Evolutionary conservation across 2,888 invertebrate genomes (phyloP).

Genomic region (Eupithecia tripunctaria): DNA sequence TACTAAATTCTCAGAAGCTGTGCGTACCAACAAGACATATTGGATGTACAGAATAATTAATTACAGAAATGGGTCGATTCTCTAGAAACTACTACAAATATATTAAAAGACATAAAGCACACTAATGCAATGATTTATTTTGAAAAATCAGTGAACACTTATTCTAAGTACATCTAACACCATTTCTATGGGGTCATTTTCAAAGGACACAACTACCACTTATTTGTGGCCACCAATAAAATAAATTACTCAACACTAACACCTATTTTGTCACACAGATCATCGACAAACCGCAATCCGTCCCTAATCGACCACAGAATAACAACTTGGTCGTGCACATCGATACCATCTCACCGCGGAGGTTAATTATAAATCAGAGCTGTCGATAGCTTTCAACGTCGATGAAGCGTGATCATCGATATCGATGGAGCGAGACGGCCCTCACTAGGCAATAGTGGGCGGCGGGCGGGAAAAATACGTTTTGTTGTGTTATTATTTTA

Average conservation of each 20-base stretch:
- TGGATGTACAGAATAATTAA: neutral
- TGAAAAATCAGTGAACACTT: neutral
- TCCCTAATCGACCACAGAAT: slow-evolving; percentile 27
- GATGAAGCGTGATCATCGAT: slow-evolving; percentile 25
- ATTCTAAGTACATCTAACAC: neutral
- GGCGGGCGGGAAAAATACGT: slow-evolving; percentile 25
- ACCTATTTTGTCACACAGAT: neutral
- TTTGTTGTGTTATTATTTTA: slow-evolving; percentile 24
- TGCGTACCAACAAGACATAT: neutral
- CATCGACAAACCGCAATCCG: slow-evolving; percentile 22
- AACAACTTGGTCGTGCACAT: slow-evolving; percentile 33
- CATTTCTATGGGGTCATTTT: neutral
- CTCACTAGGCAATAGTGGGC: slow-evolving; percentile 32
- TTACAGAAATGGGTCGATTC: neutral
- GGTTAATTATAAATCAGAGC: slow-evolving; percentile 51
- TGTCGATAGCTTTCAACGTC: slow-evolving; percentile 39
- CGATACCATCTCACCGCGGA: slow-evolving; percentile 39
- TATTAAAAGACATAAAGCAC: neutral
- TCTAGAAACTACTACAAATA: neutral
- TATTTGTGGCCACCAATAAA: neutral
- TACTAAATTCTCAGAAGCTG: neutral
- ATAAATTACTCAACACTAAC: neutral
- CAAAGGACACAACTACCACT: neutral
- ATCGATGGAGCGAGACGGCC: slow-evolving; percentile 24
- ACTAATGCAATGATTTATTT: neutral